phyloP scores from a whole-genome alignment of 2,797 vertebrate species.

The Gobionotothen gibberifrons region DNA sequence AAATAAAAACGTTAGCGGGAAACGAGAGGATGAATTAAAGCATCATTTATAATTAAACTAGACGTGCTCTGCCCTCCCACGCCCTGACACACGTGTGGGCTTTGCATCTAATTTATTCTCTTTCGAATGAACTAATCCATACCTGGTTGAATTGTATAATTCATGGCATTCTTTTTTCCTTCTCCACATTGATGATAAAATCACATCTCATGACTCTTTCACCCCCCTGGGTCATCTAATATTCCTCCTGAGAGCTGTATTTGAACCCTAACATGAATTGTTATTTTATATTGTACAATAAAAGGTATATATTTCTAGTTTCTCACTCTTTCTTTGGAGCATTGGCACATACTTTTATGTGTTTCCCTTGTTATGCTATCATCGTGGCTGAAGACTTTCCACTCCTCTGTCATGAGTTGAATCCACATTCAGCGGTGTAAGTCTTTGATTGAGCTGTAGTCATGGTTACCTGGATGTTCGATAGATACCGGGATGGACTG shows the following conservation, averaged over 20 bases:
- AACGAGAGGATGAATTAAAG: background rate
- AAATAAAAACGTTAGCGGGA: background rate
- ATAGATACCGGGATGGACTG: slow-evolving; percentile 62
- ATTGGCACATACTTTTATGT: slow-evolving; percentile 1
- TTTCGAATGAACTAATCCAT: slow-evolving; percentile 53
- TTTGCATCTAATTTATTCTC: slow-evolving; percentile 45
- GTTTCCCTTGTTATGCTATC: background rate
- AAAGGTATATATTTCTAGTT: background rate
- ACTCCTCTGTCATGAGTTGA: slow-evolving; percentile 21
- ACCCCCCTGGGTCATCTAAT: slow-evolving; percentile 13
- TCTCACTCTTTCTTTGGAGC: background rate
- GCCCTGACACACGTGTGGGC: background rate
- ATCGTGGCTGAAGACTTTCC: background rate
- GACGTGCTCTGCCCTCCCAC: background rate
- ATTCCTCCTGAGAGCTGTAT: slow-evolving; percentile 2
- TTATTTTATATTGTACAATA: background rate
- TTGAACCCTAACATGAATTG: slow-evolving; percentile 22
- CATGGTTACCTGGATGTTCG: slow-evolving; percentile 79
- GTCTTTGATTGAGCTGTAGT: slow-evolving; percentile 80
- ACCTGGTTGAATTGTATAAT: slow-evolving; percentile 39
- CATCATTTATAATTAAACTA: background rate
- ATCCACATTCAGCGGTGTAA: slow-evolving; percentile 51
- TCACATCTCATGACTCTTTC: background rate
- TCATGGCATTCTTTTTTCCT: slow-evolving; percentile 42
- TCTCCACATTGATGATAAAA: background rate